Evolutionary conservation across 2,797 vertebrate species (phyloP), one percentile per base, ranked within the genome.

Genomic region (Cercopithecus hamlyni): DNA sequence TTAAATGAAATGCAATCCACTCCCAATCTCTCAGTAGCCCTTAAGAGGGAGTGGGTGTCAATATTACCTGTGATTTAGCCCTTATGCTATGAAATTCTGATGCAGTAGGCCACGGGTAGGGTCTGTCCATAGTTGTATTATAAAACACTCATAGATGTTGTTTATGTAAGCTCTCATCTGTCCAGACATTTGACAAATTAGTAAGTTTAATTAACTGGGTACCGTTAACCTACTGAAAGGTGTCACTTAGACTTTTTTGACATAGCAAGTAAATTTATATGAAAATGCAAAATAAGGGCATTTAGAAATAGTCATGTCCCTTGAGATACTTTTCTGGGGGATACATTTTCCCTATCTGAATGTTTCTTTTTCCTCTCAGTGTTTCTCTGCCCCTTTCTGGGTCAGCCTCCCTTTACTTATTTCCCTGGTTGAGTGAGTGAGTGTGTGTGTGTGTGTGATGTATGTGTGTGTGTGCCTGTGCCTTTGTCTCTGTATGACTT

Each of bases 401-500:
- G 70, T 94, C 81, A 77, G 36, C 52, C n/a, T 95, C 72, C 80
- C 67, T 94, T 73, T 81, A 0, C 33, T 79, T 73, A 93, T 84
- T 77, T 75, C 93, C 61, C 41, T 15, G 77, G 67, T 19, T 43
- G 50, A 41, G 45, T 41, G 15, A 1, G 61, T 72, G 26, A 2
- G 58, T 48, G 48, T 33, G 61, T 61, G 26, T 79, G 45, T 30
- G 43, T 48, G 41, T 57, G 64, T 27, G 19, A 45, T 48, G 58
- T 8, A 2, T 55, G 39, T 30, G 36, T 22, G 81, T 43, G 26
- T 3, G n/a, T 2, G 22, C 1, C 4, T 4, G 6, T 30, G 75
- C 84, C 55, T 95, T 96, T 95, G 93, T 94, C 87, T 95, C 80
- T 33, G 12, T 86, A 43, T 87, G 93, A 83, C 81, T 92, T 88